Conservation (phyloP, 1,140 invertebrate genomes). For the Caerostris darwini region DNA sequence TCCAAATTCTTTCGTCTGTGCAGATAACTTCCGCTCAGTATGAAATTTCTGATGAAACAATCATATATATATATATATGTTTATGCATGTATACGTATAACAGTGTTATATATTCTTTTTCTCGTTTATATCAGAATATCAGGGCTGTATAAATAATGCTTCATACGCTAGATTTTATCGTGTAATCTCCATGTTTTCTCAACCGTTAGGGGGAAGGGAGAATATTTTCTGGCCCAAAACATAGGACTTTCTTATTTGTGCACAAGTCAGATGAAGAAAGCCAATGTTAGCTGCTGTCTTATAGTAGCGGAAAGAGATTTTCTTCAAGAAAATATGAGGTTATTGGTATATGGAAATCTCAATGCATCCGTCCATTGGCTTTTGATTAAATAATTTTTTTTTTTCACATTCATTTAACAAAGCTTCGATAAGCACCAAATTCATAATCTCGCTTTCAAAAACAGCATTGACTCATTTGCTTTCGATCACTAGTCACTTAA, state of each 20-base stretch:
- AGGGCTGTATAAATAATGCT: conserved; percentile 62
- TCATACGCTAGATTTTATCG: conserved; percentile 71
- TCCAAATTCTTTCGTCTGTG: not conserved
- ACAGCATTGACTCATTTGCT: too few species aligned
- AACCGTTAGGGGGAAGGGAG: conserved; percentile 1
- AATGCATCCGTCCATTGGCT: too few species aligned
- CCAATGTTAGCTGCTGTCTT: too few species aligned
- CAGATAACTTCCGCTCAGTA: not conserved
- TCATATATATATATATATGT: not conserved
- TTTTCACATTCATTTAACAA: too few species aligned
- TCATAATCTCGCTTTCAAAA: too few species aligned
- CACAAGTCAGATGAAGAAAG: not conserved
- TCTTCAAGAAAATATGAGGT: too few species aligned
- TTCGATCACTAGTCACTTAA: too few species aligned
- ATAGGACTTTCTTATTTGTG: conserved; percentile 40
- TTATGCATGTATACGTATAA: too few species aligned
- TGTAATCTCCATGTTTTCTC: conserved; percentile 58
- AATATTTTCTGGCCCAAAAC: conserved; percentile 66
- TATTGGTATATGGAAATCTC: too few species aligned
- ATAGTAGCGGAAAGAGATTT: too few species aligned
- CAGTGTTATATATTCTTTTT: not conserved
- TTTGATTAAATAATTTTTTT: too few species aligned
- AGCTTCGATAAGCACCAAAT: too few species aligned
- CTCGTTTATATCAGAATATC: conserved; percentile 57
- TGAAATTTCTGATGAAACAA: not conserved